Evolutionary conservation across 30 jellyfish, hydroid and myxozoan species (phyloP).

Genomic region (Pelagia noctiluca): DNA sequence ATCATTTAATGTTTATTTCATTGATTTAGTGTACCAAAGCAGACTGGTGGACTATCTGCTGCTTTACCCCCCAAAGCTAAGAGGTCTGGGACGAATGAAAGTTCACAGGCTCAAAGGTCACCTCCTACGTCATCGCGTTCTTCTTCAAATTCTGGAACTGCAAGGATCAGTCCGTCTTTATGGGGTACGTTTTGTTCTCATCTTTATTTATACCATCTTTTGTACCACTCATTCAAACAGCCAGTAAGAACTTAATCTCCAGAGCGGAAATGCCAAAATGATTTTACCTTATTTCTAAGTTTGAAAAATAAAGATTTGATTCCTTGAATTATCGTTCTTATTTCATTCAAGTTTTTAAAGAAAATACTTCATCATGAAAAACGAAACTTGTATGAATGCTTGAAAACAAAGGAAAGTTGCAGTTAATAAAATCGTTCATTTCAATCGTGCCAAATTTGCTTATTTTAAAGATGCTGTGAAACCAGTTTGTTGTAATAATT

Average conservation of each 20-base stretch:
- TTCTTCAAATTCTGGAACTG: conserved; percentile 53
- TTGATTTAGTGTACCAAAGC: conserved; percentile 60
- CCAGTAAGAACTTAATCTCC: too few relatives aligned
- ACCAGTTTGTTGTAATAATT: too few relatives aligned
- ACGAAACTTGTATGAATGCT: too few relatives aligned
- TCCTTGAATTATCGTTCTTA: too few relatives aligned
- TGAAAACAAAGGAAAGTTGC: too few relatives aligned
- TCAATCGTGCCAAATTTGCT: too few relatives aligned
- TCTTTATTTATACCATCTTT: neutral
- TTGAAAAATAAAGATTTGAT: too few relatives aligned
- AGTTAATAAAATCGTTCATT: too few relatives aligned
- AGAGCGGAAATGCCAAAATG: too few relatives aligned
- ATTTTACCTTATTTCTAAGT: too few relatives aligned
- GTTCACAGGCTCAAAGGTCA: conserved; percentile 18
- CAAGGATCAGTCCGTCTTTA: conserved; percentile 28
- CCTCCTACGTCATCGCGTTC: conserved; percentile 62
- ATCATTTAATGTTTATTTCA: neutral
- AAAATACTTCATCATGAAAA: neutral
- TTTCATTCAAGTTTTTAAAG: neutral
- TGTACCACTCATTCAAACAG: too few relatives aligned
- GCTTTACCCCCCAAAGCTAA: conserved; percentile 75
- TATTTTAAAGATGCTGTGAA: too few relatives aligned
- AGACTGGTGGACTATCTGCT: conserved; percentile 71
- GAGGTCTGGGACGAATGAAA: conserved; percentile 37
- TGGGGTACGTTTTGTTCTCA: conserved; percentile 35